Conservation (phyloP, 2,888 invertebrate genomes). For the Glyphotaelius pellucidus region DNA sequence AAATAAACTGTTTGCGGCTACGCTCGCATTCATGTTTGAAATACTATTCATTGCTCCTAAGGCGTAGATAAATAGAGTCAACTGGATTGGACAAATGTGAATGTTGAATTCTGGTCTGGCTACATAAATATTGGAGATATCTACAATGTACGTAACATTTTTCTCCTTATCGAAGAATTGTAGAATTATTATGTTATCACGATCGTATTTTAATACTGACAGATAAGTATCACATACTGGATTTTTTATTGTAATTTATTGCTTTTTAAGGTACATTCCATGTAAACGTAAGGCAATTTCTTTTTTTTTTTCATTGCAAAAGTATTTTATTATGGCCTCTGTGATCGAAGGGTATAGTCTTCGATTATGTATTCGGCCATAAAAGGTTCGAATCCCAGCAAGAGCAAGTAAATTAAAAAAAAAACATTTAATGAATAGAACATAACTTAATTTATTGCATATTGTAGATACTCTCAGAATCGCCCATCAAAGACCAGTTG, state of each 20-base stretch:
- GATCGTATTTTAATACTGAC: not conserved
- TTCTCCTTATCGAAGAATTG: not conserved
- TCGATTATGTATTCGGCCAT: no score
- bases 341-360: no score
- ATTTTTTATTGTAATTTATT: not conserved
- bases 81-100: constrained; percentile 2
- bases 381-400: no score
- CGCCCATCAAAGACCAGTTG: no score
- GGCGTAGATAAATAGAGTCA: not conserved
- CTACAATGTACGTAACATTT: not conserved
- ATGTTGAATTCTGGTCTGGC: not conserved
- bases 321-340: no score
- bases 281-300: not conserved
- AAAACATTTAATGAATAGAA: no score
- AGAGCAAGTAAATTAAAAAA: no score
- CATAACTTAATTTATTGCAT: no score
- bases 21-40: not conserved
- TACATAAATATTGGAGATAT: not conserved
- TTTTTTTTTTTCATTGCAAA: no score
- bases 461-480: no score
- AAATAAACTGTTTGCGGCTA: not conserved
- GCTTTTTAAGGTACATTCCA: not conserved
- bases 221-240: not conserved
- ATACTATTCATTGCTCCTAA: not conserved
- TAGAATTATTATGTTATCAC: not conserved